Conservation (phyloP, 2,888 invertebrate genomes). For the Rhaphigaster nebulosa region DNA sequence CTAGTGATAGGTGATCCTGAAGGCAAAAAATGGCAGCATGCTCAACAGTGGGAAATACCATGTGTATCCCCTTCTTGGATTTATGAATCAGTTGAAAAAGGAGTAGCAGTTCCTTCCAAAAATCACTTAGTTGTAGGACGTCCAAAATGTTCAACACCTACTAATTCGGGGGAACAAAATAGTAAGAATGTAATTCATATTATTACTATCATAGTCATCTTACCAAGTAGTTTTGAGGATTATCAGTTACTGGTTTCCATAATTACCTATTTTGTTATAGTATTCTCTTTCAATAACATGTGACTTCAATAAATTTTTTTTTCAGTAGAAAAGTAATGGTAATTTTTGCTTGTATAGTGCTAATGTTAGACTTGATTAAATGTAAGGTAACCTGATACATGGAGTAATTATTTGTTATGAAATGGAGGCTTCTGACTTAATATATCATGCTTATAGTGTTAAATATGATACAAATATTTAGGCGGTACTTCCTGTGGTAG, state of each 20-base stretch:
- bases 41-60: constrained; percentile 73
- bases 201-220: background rate
- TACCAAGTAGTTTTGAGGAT: background rate
- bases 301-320: too few species aligned
- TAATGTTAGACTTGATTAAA: too few species aligned
- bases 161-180: constrained; percentile 66
- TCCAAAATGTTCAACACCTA: constrained; percentile 80
- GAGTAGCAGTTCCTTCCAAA: constrained; percentile 77
- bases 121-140: constrained; percentile 73
- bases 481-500: too few species aligned
- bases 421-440: too few species aligned
- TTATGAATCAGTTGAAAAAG: constrained; percentile 79
- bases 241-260: too few species aligned
- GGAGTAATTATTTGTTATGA: too few species aligned
- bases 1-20: constrained; percentile 72
- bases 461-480: too few species aligned
- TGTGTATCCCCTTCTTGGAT: constrained; percentile 87
- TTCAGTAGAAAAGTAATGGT: background rate
- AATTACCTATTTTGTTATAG: too few species aligned
- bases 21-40: constrained; percentile 81
- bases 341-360: background rate
- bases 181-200: constrained; percentile 6
- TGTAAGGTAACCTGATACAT: too few species aligned
- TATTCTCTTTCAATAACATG: background rate
- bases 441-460: too few species aligned